Evolutionary conservation across 2,888 invertebrate species (phyloP).

Genomic region (Sphaerophoria rueppellii): DNA sequence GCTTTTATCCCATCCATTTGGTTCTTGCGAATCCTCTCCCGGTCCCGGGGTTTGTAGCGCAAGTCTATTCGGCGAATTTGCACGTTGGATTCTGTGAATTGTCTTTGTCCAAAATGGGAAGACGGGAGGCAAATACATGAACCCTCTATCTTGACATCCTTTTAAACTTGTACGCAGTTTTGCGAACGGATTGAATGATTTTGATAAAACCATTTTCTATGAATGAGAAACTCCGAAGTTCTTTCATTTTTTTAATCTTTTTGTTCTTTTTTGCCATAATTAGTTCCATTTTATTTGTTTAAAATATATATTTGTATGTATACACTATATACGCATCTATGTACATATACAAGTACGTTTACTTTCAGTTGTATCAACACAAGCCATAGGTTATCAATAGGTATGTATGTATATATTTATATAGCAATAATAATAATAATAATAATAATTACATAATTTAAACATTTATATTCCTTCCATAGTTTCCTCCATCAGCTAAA

Average conservation of each 20-base stretch:
- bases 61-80: too few species aligned
- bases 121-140: too few species aligned
- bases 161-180: too few species aligned
- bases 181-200: too few species aligned
- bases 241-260: constrained; percentile 50
- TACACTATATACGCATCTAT: constrained; percentile 43
- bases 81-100: too few species aligned
- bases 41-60: too few species aligned
- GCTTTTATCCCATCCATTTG: too few species aligned
- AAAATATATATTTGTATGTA: constrained; percentile 65
- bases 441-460: constrained; percentile 45
- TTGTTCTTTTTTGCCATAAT: constrained; percentile 51
- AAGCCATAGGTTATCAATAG: constrained; percentile 73
- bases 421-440: constrained; percentile 64
- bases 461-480: constrained; percentile 55
- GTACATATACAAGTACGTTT: constrained; percentile 49
- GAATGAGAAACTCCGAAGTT: too few species aligned
- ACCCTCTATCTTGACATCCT: too few species aligned
- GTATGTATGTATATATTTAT: constrained; percentile 49
- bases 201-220: constrained; percentile 17
- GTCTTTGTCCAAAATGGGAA: too few species aligned
- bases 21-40: too few species aligned
- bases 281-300: constrained; percentile 58
- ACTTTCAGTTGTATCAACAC: constrained; percentile 73
- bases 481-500: constrained; percentile 17